A percentile compares a stretch with the other conserved stretches of the same genome.
These are phyloP conservation scores for Andrena trimmerana DNA, from an alignment of 2,888 invertebrate species.

Conservation along the genomic window DNA sequence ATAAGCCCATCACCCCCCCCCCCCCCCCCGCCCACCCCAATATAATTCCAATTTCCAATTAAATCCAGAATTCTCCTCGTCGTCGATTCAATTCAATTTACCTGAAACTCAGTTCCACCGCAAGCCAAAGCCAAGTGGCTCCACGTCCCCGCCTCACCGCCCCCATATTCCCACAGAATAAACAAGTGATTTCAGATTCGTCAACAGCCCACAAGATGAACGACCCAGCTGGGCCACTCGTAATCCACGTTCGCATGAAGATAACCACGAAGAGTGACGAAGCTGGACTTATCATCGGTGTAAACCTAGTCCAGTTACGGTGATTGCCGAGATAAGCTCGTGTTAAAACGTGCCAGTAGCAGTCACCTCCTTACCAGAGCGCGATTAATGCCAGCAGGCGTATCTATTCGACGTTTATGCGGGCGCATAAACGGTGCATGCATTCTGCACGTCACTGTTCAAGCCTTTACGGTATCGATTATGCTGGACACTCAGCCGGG, in stretches of 20 bases:
- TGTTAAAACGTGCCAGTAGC: slow-evolving; percentile 39
- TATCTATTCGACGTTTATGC: slow-evolving; percentile 14
- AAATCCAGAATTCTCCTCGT: too few species aligned
- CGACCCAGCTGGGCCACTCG: neutral
- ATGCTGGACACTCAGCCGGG: neutral
- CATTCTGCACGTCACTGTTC: neutral
- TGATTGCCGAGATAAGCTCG: slow-evolving; percentile 48
- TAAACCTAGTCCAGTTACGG: slow-evolving; percentile 32
- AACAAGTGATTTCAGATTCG: too few species aligned
- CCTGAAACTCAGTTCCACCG: too few species aligned
- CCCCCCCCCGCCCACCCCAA: too few species aligned
- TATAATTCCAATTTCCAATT: too few species aligned
- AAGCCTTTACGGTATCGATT: slow-evolving; percentile 2
- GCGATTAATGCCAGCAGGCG: neutral
- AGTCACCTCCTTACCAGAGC: slow-evolving; percentile 9
- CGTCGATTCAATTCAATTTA: too few species aligned
- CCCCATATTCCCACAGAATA: too few species aligned
- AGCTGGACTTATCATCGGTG: slow-evolving; percentile 51
- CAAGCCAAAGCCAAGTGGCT: too few species aligned
- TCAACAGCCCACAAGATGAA: too few species aligned
- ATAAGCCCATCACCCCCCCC: too few species aligned
- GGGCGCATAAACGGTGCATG: neutral
- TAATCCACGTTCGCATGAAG: slow-evolving; percentile 32
- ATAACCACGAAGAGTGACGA: slow-evolving; percentile 17
- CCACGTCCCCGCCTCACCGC: too few species aligned